These are phyloP conservation scores for Dorcus hopei DNA, from an alignment of 2,888 invertebrate species.

Conservation along the genomic window DNA sequence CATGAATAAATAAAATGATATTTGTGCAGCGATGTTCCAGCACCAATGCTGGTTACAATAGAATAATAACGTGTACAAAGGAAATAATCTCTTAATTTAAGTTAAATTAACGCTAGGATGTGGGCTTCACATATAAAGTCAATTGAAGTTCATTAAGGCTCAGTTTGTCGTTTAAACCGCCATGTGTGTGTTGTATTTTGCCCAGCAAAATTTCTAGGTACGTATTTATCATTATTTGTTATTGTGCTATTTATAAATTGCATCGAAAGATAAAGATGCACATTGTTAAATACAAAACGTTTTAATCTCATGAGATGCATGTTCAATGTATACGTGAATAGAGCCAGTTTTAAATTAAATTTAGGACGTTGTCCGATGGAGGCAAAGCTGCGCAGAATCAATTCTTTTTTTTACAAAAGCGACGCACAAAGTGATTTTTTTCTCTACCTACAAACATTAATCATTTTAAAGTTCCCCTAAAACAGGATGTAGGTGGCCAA, in stretches of 20 bases:
- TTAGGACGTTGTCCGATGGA: too few relatives aligned
- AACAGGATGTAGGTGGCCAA: too few relatives aligned
- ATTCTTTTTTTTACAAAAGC: too few relatives aligned
- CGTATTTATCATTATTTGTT: not conserved
- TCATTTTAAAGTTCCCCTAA: too few relatives aligned
- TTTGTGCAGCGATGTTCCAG: conserved; percentile 22
- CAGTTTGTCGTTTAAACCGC: conserved; percentile 37
- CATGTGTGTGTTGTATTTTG: conserved; percentile 31
- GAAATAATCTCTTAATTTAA: conserved; percentile 54
- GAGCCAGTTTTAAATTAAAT: too few relatives aligned
- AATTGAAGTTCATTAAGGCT: conserved; percentile 48
- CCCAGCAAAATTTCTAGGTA: not conserved
- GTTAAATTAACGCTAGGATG: conserved; percentile 50
- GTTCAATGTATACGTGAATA: too few relatives aligned
- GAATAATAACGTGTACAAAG: conserved; percentile 52
- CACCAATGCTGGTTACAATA: conserved; percentile 38
- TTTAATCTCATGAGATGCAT: too few relatives aligned
- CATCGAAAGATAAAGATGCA: too few relatives aligned
- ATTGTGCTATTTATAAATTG: not conserved
- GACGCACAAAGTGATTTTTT: too few relatives aligned
- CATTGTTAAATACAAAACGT: too few relatives aligned
- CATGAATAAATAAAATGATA: conserved; percentile 24
- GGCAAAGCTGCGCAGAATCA: too few relatives aligned
- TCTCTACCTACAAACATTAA: too few relatives aligned
- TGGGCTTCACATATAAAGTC: conserved; percentile 50